These are phyloP conservation scores for Thelaira solivaga DNA, from an alignment of 2,888 invertebrate genomes.

Conservation along the genomic window DNA sequence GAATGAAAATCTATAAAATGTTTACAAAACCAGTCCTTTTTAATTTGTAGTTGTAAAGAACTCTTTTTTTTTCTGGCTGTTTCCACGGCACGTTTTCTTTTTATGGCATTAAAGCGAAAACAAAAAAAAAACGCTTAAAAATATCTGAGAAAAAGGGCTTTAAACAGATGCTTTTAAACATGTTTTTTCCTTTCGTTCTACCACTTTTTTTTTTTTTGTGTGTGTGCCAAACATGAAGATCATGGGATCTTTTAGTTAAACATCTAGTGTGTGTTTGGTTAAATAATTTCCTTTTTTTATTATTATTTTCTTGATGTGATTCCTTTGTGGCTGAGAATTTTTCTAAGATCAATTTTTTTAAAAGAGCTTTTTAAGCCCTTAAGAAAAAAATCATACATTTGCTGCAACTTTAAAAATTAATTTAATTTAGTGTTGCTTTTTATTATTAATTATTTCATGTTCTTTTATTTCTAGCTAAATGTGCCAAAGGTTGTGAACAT, in stretches of 20 bases:
- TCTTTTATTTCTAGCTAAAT: conserved; percentile 89
- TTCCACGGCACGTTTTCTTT: conserved; percentile 60
- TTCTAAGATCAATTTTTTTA: background rate
- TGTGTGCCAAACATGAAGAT: conserved; percentile 32
- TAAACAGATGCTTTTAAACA: conserved; percentile 60
- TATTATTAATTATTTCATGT: conserved; percentile 58
- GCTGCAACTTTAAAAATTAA: background rate
- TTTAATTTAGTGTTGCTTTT: background rate
- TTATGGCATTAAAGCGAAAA: conserved; percentile 33
- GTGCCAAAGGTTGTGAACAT: conserved; percentile 95
- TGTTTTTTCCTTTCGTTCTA: conserved; percentile 37
- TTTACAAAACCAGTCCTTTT: conserved; percentile 59
- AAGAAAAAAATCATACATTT: too few species aligned
- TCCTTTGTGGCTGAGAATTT: conserved; percentile 6
- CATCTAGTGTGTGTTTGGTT: background rate
- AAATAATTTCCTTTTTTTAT: background rate
- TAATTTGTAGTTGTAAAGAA: conserved; percentile 44
- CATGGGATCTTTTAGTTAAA: conserved; percentile 52
- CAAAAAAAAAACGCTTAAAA: background rate
- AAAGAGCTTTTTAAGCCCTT: too few species aligned
- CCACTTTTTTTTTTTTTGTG: conserved; percentile 3
- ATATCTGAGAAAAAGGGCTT: conserved; percentile 42
- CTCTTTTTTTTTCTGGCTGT: conserved; percentile 22
- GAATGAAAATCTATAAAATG: conserved; percentile 60
- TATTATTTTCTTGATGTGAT: conserved; percentile 73